Conservation (phyloP, 2,888 invertebrate genomes). For the Papilio demoleus region DNA sequence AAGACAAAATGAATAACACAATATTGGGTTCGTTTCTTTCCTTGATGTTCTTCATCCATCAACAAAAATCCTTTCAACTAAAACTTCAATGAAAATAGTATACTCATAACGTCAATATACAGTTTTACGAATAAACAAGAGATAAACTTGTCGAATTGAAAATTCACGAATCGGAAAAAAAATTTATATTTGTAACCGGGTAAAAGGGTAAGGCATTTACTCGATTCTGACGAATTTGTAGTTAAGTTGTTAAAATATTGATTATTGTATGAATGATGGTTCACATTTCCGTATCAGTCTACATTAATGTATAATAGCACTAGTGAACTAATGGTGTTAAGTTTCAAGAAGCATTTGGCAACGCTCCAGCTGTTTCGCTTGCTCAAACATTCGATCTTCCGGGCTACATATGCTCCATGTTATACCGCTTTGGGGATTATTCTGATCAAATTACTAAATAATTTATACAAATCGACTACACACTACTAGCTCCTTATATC, state of each 20-base stretch:
- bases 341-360: slow-evolving; percentile 56
- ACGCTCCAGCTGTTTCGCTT: slow-evolving; percentile 64
- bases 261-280: neutral
- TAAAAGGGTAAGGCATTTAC: slow-evolving; percentile 1
- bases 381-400: slow-evolving; percentile 60
- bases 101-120: neutral
- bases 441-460: slow-evolving; percentile 11
- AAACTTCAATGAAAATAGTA: neutral
- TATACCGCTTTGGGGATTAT: slow-evolving; percentile 32
- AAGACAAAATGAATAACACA: no score
- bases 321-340: slow-evolving; percentile 40
- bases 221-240: neutral
- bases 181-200: neutral
- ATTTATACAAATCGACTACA: slow-evolving; percentile 47
- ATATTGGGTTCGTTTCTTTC: no score
- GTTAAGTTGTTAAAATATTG: neutral
- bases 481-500: no score
- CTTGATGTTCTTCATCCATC: no score
- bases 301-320: slow-evolving; percentile 33
- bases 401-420: slow-evolving; percentile 55
- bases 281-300: neutral
- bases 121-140: neutral
- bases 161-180: slow-evolving; percentile 4
- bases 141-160: neutral
- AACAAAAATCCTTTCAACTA: no score